Evolutionary conservation across 2,888 invertebrate species (phyloP).

Genomic region (Tanypteryx hageni): DNA sequence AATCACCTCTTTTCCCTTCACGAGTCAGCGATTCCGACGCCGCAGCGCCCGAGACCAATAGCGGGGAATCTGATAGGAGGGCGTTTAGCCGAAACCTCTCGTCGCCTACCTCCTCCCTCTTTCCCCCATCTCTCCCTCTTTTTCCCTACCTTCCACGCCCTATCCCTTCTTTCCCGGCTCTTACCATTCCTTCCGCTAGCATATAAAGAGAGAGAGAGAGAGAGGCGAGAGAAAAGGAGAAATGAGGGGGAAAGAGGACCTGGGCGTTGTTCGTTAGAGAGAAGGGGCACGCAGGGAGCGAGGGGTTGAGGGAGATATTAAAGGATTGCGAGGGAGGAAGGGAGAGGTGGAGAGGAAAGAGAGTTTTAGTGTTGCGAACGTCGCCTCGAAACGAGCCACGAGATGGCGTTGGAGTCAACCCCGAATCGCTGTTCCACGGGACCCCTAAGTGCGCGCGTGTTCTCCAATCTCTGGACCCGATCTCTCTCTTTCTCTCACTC

Average conservation of each 20-base stretch:
- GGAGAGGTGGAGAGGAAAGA: too few species aligned
- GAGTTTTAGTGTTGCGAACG: too few species aligned
- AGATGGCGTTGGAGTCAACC: too few species aligned
- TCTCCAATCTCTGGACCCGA: too few species aligned
- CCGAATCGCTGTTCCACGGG: too few species aligned
- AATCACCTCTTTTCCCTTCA: slow-evolving; percentile 45
- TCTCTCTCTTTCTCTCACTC: too few species aligned
- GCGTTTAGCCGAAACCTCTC: slow-evolving; percentile 24
- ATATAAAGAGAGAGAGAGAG: background rate
- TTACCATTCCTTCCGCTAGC: background rate
- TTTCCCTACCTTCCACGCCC: background rate
- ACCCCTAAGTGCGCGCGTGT: too few species aligned
- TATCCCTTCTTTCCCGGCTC: background rate
- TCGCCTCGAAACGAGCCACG: too few species aligned
- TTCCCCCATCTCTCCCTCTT: background rate
- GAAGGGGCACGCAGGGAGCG: background rate
- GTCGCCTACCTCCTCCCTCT: background rate
- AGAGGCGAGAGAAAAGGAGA: background rate
- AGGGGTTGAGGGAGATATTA: background rate
- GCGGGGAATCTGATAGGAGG: slow-evolving; percentile 31
- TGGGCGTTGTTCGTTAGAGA: background rate
- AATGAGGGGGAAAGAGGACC: background rate
- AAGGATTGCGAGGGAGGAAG: background rate
- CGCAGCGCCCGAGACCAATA: background rate
- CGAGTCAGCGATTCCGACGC: slow-evolving; percentile 37